Evolutionary conservation across 2,797 vertebrate species (phyloP).

Genomic region (Phoeniculus purpureus): DNA sequence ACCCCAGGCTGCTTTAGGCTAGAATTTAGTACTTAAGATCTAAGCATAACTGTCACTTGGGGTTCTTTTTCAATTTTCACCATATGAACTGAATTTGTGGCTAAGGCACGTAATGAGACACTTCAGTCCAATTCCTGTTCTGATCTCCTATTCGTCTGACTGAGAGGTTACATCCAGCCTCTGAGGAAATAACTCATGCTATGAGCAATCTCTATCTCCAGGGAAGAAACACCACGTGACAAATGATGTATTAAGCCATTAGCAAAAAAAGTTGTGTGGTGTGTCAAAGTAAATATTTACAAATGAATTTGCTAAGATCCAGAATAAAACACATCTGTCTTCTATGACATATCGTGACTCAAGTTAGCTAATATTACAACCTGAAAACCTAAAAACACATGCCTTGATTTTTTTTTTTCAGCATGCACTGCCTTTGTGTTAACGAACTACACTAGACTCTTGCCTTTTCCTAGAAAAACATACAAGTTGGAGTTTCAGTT

Average conservation of each 20-base stretch:
- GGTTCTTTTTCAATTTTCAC: not conserved
- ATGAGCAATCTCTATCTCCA: not conserved
- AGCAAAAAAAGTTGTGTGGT: not conserved
- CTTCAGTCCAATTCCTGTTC: not conserved
- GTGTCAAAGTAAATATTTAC: conserved; percentile 17
- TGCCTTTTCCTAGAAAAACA: not conserved
- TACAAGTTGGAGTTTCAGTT: not conserved
- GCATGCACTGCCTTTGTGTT: not conserved
- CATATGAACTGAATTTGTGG: not conserved
- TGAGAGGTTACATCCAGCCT: not conserved
- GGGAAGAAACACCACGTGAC: not conserved
- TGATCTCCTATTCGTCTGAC: not conserved
- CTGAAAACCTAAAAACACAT: not conserved
- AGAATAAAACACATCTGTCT: not conserved
- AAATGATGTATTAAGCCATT: not conserved
- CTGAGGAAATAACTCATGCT: not conserved
- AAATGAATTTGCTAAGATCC: not conserved
- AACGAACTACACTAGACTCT: not conserved
- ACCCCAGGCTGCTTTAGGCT: not conserved
- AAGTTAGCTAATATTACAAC: not conserved
- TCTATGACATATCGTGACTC: not conserved
- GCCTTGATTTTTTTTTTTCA: not conserved
- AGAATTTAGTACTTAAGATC: not conserved
- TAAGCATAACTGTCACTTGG: not conserved
- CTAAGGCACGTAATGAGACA: not conserved